phyloP scores from a whole-genome alignment of 1,140 invertebrate species.

The Pogonomyrmex barbatus region DNA sequence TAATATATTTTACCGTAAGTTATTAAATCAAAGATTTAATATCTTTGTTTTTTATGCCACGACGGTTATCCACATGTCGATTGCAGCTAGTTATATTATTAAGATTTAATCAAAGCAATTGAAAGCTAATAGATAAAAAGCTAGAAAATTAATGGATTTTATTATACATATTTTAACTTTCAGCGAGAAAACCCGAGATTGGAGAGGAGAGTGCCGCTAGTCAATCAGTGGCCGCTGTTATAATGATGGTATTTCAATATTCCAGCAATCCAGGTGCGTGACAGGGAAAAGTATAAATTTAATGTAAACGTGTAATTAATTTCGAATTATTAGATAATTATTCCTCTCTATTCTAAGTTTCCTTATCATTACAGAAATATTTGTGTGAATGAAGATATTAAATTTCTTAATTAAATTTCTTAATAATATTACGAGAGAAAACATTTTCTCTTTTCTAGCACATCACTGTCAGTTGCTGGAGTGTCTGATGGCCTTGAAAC shows the following conservation, averaged over 20 bases:
- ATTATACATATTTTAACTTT: not conserved
- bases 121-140: not conserved
- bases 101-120: not conserved
- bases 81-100: not conserved
- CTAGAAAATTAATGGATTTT: not conserved
- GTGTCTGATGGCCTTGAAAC: constrained; percentile 97
- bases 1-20: not conserved
- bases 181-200: constrained; percentile 90
- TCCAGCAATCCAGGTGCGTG: constrained; percentile 92
- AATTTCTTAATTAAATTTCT: not conserved
- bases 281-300: not conserved
- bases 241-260: constrained; percentile 99
- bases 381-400: not conserved
- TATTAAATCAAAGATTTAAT: not conserved
- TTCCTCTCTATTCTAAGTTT: not conserved
- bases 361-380: not conserved
- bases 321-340: constrained; percentile 2
- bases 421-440: not conserved
- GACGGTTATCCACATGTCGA: not conserved
- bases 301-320: not conserved
- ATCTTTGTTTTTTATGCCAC: not conserved
- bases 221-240: constrained; percentile 96
- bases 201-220: constrained; percentile 94
- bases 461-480: constrained; percentile 98
- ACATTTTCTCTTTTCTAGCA: constrained; percentile 86